These are phyloP conservation scores for Sylvia borin DNA, from an alignment of 2,797 vertebrate genomes.

Conservation along the genomic window DNA sequence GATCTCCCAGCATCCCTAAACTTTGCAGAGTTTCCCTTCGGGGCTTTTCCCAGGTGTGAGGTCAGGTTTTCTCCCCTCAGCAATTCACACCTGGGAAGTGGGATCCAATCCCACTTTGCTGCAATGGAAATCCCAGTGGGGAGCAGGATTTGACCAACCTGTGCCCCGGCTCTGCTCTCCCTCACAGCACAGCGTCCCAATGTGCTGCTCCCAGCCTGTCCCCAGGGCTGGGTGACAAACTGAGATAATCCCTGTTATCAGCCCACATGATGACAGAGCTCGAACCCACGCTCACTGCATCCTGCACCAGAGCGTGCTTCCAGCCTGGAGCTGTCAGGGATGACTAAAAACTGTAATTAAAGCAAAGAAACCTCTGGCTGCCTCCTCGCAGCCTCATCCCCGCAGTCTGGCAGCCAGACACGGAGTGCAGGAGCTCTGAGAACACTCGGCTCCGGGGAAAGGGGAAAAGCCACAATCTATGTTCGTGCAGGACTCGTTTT, in stretches of 20 bases:
- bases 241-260: not conserved
- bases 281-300: fast-evolving
- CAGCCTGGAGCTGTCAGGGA: not conserved
- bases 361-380: not conserved
- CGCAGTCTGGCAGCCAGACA: not conserved
- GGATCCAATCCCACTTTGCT: not conserved
- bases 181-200: fast-evolving
- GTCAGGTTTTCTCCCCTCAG: not conserved
- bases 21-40: not conserved
- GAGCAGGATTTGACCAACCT: not conserved
- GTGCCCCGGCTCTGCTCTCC: not conserved
- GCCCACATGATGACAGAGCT: not conserved
- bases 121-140: fast-evolving
- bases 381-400: not conserved
- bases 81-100: fast-evolving
- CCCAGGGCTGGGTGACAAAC: not conserved
- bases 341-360: not conserved
- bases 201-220: not conserved
- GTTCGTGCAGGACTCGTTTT: not conserved
- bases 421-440: fast-evolving
- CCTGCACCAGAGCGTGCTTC: not conserved
- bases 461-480: not conserved
- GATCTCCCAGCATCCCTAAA: not conserved
- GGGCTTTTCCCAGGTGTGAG: not conserved
- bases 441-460: fast-evolving